Percentiles rank a stretch among this genome's conserved stretches.
Evolutionary conservation across 2,113 vertebrate species (phyloP).

Genomic region (Picathartes gymnocephalus): DNA sequence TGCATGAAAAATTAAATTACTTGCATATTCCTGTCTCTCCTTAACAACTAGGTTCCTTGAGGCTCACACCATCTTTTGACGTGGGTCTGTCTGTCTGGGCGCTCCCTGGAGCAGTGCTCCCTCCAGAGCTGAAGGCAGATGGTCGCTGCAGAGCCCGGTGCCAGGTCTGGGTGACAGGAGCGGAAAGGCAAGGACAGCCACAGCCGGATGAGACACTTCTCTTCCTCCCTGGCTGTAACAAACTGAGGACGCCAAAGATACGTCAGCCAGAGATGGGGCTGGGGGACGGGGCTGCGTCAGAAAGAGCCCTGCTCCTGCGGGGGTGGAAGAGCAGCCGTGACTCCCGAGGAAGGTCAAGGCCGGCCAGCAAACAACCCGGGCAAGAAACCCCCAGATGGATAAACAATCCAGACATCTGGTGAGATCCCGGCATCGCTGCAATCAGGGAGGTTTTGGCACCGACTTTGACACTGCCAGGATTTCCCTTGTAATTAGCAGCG

Average conservation of each 20-base stretch:
- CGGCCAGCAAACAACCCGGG: not conserved
- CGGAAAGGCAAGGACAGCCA: not conserved
- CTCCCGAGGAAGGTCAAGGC: conserved; percentile 36
- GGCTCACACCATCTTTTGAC: not conserved
- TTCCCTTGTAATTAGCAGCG: conserved; percentile 60
- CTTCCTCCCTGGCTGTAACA: not conserved
- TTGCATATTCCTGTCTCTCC: not conserved
- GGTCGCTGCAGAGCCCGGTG: not conserved
- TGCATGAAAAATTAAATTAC: conserved; percentile 39
- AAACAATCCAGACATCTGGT: conserved; percentile 55
- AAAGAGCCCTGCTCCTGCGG: not conserved
- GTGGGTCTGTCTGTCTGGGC: not conserved
- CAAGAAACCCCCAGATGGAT: conserved; percentile 10
- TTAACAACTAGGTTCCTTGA: not conserved
- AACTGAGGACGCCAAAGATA: not conserved
- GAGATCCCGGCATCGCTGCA: conserved; percentile 28
- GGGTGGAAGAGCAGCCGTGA: not conserved
- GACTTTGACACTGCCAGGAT: conserved; percentile 50
- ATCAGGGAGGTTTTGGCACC: conserved; percentile 43
- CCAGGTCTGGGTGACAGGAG: not conserved
- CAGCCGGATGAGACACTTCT: not conserved
- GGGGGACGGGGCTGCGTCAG: not conserved
- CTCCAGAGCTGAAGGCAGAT: not conserved
- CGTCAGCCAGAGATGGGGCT: not conserved
- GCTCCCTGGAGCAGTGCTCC: not conserved